Percentiles rank a stretch among this genome's conserved stretches.
phyloP scores from a whole-genome alignment of 2,888 invertebrate genomes.

The Andrena trimmerana region DNA sequence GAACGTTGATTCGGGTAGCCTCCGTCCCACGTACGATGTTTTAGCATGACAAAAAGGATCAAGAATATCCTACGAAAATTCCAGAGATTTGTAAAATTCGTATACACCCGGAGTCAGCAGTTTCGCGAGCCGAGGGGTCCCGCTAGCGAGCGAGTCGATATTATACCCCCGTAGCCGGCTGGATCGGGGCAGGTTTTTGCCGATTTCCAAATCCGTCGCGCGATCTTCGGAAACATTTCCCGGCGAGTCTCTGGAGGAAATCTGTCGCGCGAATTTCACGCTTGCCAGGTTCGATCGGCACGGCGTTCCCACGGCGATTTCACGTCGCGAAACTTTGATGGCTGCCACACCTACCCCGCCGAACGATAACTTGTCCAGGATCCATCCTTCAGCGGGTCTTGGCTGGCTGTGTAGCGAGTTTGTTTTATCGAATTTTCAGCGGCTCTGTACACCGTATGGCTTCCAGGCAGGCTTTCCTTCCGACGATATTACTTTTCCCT shows the following conservation, averaged over 20 bases:
- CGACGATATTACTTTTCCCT: conserved; percentile 64
- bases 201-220: conserved; percentile 40
- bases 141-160: conserved; percentile 15
- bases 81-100: background rate
- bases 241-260: conserved; percentile 68
- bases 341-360: conserved; percentile 62
- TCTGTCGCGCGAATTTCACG: conserved; percentile 73
- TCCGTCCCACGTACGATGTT: background rate
- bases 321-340: conserved; percentile 73
- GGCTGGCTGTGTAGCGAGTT: conserved; percentile 65
- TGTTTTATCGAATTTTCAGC: conserved; percentile 70
- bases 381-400: conserved; percentile 54
- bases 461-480: conserved; percentile 55
- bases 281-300: conserved; percentile 63
- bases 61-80: background rate
- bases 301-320: conserved; percentile 73
- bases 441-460: conserved; percentile 53
- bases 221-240: conserved; percentile 57
- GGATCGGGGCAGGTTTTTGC: conserved; percentile 32
- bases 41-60: background rate
- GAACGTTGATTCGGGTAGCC: too few relatives aligned
- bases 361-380: conserved; percentile 70
- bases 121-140: conserved; percentile 2
- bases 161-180: conserved; percentile 8
- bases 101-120: background rate